Conservation (phyloP, 2,113 vertebrate genomes). For the Erinaceus europaeus region DNA sequence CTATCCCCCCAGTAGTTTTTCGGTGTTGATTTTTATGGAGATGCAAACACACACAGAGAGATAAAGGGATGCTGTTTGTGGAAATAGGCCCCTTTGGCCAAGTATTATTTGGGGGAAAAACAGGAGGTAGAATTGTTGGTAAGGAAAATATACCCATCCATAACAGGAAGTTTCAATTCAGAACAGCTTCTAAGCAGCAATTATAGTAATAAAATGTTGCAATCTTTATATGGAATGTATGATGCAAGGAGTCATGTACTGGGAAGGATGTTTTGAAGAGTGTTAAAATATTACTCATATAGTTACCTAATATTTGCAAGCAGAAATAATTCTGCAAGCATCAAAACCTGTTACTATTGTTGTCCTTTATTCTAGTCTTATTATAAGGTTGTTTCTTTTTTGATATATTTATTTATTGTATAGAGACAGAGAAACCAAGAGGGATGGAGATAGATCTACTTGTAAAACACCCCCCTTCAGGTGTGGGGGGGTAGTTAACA, state of each 20-base stretch:
- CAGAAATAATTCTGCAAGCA: constrained; percentile 25
- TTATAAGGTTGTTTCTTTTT: background rate
- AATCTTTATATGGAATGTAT: constrained; percentile 39
- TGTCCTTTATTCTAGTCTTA: constrained; percentile 2
- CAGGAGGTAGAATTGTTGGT: background rate
- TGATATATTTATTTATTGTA: background rate
- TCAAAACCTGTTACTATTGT: constrained; percentile 18
- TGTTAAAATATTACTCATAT: constrained; percentile 42
- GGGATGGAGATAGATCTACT: no score
- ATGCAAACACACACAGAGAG: constrained; percentile 13
- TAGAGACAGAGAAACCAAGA: no score
- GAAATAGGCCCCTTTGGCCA: constrained; percentile 24
- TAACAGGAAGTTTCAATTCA: constrained; percentile 34
- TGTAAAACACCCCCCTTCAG: no score
- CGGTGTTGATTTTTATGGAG: background rate
- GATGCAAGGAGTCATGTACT: constrained; percentile 33
- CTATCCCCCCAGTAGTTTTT: background rate
- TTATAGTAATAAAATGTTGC: constrained; percentile 46
- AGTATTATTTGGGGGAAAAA: constrained; percentile 44
- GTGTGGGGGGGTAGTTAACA: no score
- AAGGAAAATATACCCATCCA: constrained; percentile 5
- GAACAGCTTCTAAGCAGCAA: constrained; percentile 50
- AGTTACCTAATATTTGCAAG: constrained; percentile 46
- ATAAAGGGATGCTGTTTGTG: background rate
- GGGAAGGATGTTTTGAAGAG: constrained; percentile 39